Evolutionary conservation across 2,888 invertebrate species (phyloP).

Genomic region (Ommatoiulus sabulosus): DNA sequence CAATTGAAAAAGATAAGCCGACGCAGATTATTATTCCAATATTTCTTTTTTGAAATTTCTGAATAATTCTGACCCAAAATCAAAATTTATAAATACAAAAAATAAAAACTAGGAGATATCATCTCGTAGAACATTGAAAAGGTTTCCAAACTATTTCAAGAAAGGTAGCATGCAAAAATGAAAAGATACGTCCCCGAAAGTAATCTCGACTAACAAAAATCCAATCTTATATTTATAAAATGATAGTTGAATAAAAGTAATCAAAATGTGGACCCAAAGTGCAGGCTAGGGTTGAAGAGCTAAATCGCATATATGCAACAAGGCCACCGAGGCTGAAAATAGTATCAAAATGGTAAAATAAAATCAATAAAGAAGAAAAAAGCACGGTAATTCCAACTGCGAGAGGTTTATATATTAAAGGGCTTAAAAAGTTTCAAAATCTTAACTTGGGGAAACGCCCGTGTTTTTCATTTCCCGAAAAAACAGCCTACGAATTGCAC

Average conservation of each 20-base stretch:
- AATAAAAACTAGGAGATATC: background rate
- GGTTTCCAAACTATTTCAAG: background rate
- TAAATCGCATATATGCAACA: background rate
- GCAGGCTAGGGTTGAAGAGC: background rate
- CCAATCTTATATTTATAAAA: background rate
- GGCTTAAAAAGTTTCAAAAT: background rate
- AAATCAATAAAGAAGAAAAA: conserved; percentile 53
- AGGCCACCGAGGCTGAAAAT: background rate
- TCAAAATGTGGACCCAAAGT: conserved; percentile 24
- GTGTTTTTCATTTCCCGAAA: background rate
- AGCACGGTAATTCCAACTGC: background rate
- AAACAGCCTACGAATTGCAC: conserved; percentile 24
- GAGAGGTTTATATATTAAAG: background rate
- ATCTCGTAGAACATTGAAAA: background rate
- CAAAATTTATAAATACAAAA: background rate
- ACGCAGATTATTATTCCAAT: background rate
- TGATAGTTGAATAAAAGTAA: conserved; percentile 25
- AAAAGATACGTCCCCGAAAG: background rate
- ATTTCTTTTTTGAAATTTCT: too few relatives aligned
- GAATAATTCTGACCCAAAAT: too few relatives aligned
- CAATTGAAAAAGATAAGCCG: too few relatives aligned
- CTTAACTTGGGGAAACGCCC: background rate
- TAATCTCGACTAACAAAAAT: background rate
- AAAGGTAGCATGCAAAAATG: background rate
- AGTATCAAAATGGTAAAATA: background rate